Conservation (phyloP, 2,113 vertebrate genomes). For the Paralichthys olivaceus region DNA sequence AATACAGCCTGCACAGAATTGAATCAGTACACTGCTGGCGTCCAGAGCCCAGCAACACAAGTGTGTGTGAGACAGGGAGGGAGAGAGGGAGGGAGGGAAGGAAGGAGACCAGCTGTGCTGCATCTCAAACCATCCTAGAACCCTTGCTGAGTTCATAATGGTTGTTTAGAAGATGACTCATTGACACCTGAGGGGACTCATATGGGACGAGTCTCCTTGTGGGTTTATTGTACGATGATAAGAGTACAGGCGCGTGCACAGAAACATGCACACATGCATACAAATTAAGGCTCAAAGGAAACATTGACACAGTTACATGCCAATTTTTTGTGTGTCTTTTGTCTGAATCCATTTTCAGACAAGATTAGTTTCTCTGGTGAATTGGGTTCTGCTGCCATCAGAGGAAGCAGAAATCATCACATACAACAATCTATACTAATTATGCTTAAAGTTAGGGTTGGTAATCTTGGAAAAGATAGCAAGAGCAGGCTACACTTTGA, state of each 20-base stretch:
- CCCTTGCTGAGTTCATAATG: slow-evolving; percentile 60
- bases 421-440: not conserved
- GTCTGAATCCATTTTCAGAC: not conserved
- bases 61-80: not conserved
- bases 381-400: not conserved
- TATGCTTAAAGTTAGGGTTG: too few relatives aligned
- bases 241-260: not conserved
- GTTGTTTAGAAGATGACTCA: slow-evolving; percentile 66
- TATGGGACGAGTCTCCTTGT: slow-evolving; percentile 28
- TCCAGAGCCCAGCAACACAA: slow-evolving; percentile 22
- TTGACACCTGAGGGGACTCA: slow-evolving; percentile 56
- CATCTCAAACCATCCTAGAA: slow-evolving; percentile 29
- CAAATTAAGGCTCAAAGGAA: slow-evolving; percentile 3
- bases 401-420: not conserved
- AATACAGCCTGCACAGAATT: not conserved
- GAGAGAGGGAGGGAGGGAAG: not conserved
- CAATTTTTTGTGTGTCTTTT: not conserved
- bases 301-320: not conserved
- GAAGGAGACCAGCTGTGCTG: slow-evolving; percentile 47
- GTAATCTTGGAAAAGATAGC: too few relatives aligned
- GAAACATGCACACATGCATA: not conserved
- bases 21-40: slow-evolving; percentile 20
- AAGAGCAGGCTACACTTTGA: too few relatives aligned
- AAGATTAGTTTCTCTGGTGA: not conserved
- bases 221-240: slow-evolving; percentile 32